Evolutionary conservation across 2,888 invertebrate genomes (phyloP), one percentile per base, ranked within the genome.

Genomic region (Rhagophthalmus giganteus): DNA sequence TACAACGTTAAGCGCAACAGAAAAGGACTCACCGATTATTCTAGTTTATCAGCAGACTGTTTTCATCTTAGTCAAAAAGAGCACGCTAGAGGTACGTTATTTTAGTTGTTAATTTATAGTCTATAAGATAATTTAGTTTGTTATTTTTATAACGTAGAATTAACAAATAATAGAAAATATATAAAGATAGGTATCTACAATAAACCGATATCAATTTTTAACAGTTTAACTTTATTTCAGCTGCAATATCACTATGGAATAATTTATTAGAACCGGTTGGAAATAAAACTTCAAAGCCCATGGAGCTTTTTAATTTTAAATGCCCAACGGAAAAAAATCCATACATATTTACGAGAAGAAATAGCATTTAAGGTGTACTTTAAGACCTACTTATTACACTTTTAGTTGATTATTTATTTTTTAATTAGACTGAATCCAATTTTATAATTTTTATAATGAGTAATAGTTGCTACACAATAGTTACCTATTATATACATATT

Each of bases 161-260:
- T n/a, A n/a, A n/a, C n/a, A n/a, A n/a, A n/a, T n/a, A n/a, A n/a
- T n/a, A n/a, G n/a, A n/a, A n/a, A n/a, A n/a, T n/a, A n/a, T n/a
- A n/a, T n/a, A n/a, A n/a, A n/a, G n/a, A n/a, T n/a, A n/a, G n/a
- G n/a, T n/a, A n/a, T n/a, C n/a, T n/a, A n/a, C n/a, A n/a, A n/a
- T n/a, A n/a, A n/a, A n/a, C n/a, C n/a, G n/a, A n/a, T n/a, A 35
- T 20, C 8, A 11, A 20, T 27, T 2, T 35, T 6, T 20, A 3
- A 6, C 24, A 12, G 15, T n/a, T 2, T 37, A 8, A 34, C 2
- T 3, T 24, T 39, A 16, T 54, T 65, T 66, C 74, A 86, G 86
- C 81, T 28, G 86, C 86, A 0, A 86, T 86, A 65, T 77, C 86
- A 16, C 73, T 86, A 0, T 87, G 87, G 87, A 87, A 87, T 74